These are phyloP conservation scores for Drosophila guanche DNA, from an alignment of 1,140 invertebrate species.

Conservation along the genomic window DNA sequence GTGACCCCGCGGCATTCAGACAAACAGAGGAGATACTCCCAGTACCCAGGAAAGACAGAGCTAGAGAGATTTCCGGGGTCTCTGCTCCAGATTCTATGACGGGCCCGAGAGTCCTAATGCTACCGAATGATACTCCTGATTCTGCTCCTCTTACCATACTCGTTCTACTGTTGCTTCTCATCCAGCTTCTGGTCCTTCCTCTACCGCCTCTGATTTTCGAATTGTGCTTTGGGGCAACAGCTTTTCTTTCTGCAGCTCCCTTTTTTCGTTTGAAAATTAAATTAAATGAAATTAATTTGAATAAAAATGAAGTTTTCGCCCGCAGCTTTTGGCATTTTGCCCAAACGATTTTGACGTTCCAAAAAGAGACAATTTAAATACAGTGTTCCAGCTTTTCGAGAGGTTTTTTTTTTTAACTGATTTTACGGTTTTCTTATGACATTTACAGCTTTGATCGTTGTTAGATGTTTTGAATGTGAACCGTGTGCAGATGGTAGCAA, in stretches of 20 bases:
- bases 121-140: neutral
- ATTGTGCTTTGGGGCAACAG: constrained; percentile 45
- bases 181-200: constrained; percentile 3
- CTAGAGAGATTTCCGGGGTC: neutral
- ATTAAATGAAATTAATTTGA: constrained; percentile 44
- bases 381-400: too few relatives aligned
- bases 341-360: constrained; percentile 3
- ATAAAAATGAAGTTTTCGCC: constrained; percentile 35
- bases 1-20: constrained; percentile 48
- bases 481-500: too few relatives aligned
- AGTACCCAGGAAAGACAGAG: neutral
- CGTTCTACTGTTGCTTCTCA: neutral
- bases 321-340: constrained; percentile 6
- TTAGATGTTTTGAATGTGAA: too few relatives aligned
- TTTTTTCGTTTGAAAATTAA: constrained; percentile 25
- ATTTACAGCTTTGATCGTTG: too few relatives aligned
- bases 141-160: constrained; percentile 1
- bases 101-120: too few relatives aligned
- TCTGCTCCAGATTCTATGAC: constrained; percentile 18
- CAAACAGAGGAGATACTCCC: constrained; percentile 3
- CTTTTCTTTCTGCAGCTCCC: constrained; percentile 33
- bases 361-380: too few relatives aligned
- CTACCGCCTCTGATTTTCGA: constrained; percentile 34
- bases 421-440: too few relatives aligned
- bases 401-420: too few relatives aligned